Base-by-base conservation (phyloP, 2,113 vertebrate species). In the Uria aalge region DNA sequence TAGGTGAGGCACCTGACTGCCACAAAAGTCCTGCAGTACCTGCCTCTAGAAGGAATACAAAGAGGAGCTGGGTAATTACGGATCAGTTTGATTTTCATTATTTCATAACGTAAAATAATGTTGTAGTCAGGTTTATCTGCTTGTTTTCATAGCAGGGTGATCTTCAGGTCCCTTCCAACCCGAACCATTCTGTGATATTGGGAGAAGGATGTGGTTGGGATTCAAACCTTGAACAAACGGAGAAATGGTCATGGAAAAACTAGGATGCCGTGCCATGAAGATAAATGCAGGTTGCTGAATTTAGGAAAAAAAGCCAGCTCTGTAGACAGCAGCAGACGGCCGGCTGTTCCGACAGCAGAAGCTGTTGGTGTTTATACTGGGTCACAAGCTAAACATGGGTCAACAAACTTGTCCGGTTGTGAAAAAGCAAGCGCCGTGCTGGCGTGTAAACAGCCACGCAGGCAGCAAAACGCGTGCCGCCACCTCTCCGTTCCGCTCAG, bases 291-390 rank as follows among this genome's bases (percentile, higher is more conserved):
- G 63, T 8, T 88, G 59, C 12, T 82, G 36, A 11, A 6, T 47
- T 90, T n/a, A 36, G 34, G 68, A n/a, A 21, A 60, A 62, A 26
- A 17, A 3, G 0, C 0, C 60, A 73, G 50, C 68, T 63, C 55
- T 26, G 32, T 21, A 73, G 85, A 3, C 63, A 74, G 69, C 68
- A 85, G 52, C 67, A 67, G 71, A 2, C 0, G 1, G 36, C 60
- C 0, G 8, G 68, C 92, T 83, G 75, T 34, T 90, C 55, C 67
- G 64, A 60, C 90, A 78, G 92, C 88, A 92, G 82, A 48, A 67
- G 36, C 91, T 80, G 88, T 78, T 75, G 92, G 47, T 92, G 90
- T 88, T 94, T 77, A 11, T 40, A 5, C 47, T 15, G 92, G 94
- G 85, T 90, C 88, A 93, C 82, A 85, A 62, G 74, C 52, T 59